Base-by-base conservation (phyloP, 1,140 invertebrate genomes). In the Hycleus cichorii region DNA sequence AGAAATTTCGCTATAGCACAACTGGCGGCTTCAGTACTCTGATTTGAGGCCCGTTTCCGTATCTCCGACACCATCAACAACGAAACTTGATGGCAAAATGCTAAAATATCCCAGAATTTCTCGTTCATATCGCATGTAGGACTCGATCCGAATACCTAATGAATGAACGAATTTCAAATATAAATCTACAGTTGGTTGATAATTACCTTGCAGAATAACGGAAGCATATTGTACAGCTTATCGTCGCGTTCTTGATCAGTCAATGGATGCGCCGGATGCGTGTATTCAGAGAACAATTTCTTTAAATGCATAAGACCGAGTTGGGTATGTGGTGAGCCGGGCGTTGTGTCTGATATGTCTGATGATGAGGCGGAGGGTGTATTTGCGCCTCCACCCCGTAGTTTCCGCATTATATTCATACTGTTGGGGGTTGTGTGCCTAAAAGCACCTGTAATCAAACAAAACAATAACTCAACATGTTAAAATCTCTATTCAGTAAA, bases 161-260 rank as follows among this genome's bases (percentile, higher is more conserved):
- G 42, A 39, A 12, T 24, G 12, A 8, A 7, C 3, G 6, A 10
- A 26, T 24, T 46, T 38, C 27, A 25, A n/a, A 64, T 43, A 50
- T 26, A 24, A 56, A 24, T 10, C 8, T n/a, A 38, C 39, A 5
- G 32, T 32, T 32, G 7, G 7, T 32, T 32, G 7, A 32, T 47
- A 51, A 43, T 77, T 81, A 97, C 95, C 84, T 97, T 98, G 78
- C 93, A 96, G 78, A 99, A 98, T 7, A 98, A 78, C 43, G 96
- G 96, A 66, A 99, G 80, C 92, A 98, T 97, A 75, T 95, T 96
- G 75, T 98, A 98, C 1, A 98, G 80, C 76, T 96, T 95, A 69
- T 91, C 89, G 76, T 97, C 93, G 59, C 89, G 85, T 75, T 97
- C 91, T 52, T 83, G 78, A 57, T 93, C 90, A 38, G 82, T 83